Percentiles rank a stretch among this genome's conserved stretches.
Conservation (phyloP, 2,113 vertebrate genomes). For the Nanger granti region DNA sequence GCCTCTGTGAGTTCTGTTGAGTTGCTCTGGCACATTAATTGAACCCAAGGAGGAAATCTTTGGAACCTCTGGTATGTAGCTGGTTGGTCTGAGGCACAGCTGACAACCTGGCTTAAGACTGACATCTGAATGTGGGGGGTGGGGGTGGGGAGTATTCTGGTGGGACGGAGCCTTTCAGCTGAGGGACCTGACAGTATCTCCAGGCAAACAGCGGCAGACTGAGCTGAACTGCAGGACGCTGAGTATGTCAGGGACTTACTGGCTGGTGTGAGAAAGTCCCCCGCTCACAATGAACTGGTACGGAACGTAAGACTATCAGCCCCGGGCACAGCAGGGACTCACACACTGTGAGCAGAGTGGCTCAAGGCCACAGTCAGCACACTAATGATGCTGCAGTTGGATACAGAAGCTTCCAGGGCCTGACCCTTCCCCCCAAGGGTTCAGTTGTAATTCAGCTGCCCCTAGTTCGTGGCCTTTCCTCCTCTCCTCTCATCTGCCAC, state of each 20-base stretch:
- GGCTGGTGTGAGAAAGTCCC: background rate
- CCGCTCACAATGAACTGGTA: background rate
- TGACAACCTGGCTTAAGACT: background rate
- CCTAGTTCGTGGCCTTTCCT: background rate
- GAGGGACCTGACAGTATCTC: background rate
- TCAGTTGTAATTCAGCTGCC: background rate
- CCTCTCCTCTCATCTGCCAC: background rate
- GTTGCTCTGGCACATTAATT: background rate
- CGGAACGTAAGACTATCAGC: background rate
- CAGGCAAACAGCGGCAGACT: background rate
- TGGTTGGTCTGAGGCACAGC: background rate
- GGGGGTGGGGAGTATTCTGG: background rate
- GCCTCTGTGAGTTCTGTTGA: background rate
- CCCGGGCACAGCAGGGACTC: background rate
- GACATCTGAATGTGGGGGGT: background rate
- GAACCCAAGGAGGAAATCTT: background rate
- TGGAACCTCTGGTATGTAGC: background rate
- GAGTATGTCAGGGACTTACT: background rate
- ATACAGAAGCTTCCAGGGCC: background rate
- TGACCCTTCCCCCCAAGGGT: background rate
- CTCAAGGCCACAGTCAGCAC: background rate
- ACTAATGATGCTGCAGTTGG: too few species aligned
- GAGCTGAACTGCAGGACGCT: background rate
- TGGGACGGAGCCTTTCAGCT: background rate
- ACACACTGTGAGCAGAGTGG: background rate